Percentiles rank a stretch among this genome's conserved stretches.
phyloP scores from a whole-genome alignment of 2,113 vertebrate genomes.

The Reinhardtius hippoglossoides region DNA sequence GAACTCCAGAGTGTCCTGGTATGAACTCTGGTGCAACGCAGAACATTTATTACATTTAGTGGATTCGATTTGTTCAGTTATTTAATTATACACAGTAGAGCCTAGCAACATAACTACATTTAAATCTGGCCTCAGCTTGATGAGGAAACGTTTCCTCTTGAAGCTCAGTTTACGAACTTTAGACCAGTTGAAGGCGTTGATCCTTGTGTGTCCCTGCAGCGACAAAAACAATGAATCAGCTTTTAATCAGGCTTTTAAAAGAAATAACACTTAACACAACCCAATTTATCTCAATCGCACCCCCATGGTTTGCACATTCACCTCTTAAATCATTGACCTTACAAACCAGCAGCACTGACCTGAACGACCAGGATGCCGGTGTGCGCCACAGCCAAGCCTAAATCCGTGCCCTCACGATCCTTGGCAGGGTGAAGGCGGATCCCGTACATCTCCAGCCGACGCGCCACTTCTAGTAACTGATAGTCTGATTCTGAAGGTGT shows the following conservation, averaged over 20 bases:
- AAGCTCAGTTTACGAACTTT: conserved; percentile 99
- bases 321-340: neutral
- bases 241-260: neutral
- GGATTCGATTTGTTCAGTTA: neutral
- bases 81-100: neutral
- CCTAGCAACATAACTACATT: conserved; percentile 84
- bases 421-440: conserved; percentile 94
- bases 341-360: conserved; percentile 76
- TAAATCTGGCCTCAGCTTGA: conserved; percentile 93
- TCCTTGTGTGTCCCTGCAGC: conserved; percentile 92
- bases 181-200: conserved; percentile 98
- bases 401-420: conserved; percentile 93
- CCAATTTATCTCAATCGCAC: neutral
- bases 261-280: too few relatives aligned
- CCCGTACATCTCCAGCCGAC: conserved; percentile 95
- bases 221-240: neutral
- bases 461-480: conserved; percentile 94
- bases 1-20: conserved; percentile 97
- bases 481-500: conserved; percentile 97
- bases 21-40: conserved; percentile 83
- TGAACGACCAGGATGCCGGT: conserved; percentile 97
- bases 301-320: neutral
- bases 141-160: conserved; percentile 97
- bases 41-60: neutral
- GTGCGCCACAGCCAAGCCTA: conserved; percentile 94